Base-by-base conservation (phyloP, 2,888 invertebrate genomes). In the Acanthosepion esculentum region DNA sequence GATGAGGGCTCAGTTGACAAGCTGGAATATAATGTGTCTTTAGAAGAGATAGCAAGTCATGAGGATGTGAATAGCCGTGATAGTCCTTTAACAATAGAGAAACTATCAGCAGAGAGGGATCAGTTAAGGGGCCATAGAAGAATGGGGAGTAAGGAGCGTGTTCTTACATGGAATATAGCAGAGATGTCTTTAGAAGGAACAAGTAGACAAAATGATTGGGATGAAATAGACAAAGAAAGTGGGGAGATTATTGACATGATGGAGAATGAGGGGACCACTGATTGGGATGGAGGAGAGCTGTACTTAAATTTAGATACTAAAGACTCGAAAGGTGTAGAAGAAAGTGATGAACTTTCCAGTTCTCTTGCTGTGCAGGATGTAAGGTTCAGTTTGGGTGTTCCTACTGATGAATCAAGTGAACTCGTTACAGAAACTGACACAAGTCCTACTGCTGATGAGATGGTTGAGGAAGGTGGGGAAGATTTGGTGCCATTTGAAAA, bases 1-100 rank as follows among this genome's bases (percentile, higher is more conserved):
- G 93, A 93, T 53, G 93, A 93, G 29, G 93, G 93, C 29, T 93
- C 93, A 26, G 93, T 93, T 93, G 93, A 93, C 29, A 93, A 93
- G 50, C 53, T 93, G 18, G 93, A 93, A 41, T 93, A 93, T 33
- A 93, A 93, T 29, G 93, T 93, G 50, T 93, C 93, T n/a, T 93
- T 93, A 53, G 93, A 93, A 29, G 93, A 93, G 50, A 93, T 93
- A 50, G 93, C 93, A 12, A 93, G 93, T 53, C 93, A 93, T 93
- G 53, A 48, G n/a, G 93, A 93, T 23, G 29, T 93, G n/a, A 53
- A 93, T 53, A 53, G 93, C 20, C 53, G 93, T 48, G 93, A 93
- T 93, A 53, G 50, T 93, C 48, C 53, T 78, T n/a, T 78, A n/a
- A 78, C 78, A 15, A 78, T 78, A 48, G n/a, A 53, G 12, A 93